Base-by-base conservation (phyloP, 2,113 vertebrate species). In the Amphilophus citrinellus region DNA sequence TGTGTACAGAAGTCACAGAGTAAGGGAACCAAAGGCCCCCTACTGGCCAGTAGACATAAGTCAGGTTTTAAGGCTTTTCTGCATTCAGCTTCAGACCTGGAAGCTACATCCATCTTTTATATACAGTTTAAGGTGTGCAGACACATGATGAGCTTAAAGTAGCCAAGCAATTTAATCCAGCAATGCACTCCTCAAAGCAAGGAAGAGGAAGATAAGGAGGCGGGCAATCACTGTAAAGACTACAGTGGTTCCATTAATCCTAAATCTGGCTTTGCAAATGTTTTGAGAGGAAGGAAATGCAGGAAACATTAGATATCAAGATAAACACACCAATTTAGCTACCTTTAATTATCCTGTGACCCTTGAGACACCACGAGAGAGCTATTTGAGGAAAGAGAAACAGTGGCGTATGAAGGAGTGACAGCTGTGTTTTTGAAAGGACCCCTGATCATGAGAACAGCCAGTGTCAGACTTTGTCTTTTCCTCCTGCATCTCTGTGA, bases 401-500 rank as follows among this genome's bases (percentile, higher is more conserved):
- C 24, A 35, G 77, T 1, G 61, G 57, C 79, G 47, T 44, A 82
- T 61, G 65, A 83, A 2, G 37, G 77, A 76, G 84, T 83, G 85
- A 84, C 82, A 81, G 57, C 22, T 20, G 75, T 22, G 73, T 62
- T 76, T 84, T 61, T 86, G 20, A 80, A 84, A 66, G 77, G 80
- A 82, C 79, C 65, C 58, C 22, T 10, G 81, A 80, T 94, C 92
- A 92, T 92, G 91, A 91, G 76, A 91, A 78, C 24, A 68, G 71
- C 86, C 77, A 53, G 73, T 77, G 66, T 68, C 76, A 86, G 84
- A 82, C 88, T 85, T 39, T 42, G 80, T 85, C 81, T 91, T 73
- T 85, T 86, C 39, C 82, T 83, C 44, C 82, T 71, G 79, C 61
- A 83, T 53, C 76, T 79, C 42, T 50, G 15, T 59, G 47, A 88